Evolutionary conservation across 2,113 vertebrate species (phyloP).

Genomic region (Cavia porcellus): DNA sequence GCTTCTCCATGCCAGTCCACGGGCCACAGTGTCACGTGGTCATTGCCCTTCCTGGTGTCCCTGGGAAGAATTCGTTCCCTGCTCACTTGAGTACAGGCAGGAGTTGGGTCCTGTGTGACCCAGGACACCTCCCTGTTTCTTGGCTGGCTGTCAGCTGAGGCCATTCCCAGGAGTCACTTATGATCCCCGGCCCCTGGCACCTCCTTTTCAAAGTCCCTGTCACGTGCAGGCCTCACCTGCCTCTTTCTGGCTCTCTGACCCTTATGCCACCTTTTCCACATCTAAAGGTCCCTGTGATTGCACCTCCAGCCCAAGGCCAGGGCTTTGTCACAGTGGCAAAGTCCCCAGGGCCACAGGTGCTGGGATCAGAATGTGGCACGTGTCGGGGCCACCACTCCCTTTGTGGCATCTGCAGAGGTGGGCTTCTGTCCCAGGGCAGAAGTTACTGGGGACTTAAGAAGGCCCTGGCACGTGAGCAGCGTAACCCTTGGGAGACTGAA

Average conservation of each 20-base stretch:
- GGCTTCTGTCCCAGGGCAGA: neutral
- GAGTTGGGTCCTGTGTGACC: fast-evolving
- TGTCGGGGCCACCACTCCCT: neutral
- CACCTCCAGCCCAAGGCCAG: neutral
- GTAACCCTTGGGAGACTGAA: too few species aligned
- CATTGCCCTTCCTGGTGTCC: neutral
- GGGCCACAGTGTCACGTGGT: neutral
- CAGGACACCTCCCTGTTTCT: neutral
- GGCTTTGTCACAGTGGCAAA: neutral
- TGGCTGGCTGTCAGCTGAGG: fast-evolving
- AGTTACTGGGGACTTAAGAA: too few species aligned
- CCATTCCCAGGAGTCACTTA: too few species aligned
- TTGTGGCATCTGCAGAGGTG: neutral
- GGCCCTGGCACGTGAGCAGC: too few species aligned
- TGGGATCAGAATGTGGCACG: neutral
- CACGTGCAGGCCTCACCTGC: neutral
- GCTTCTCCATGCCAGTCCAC: neutral
- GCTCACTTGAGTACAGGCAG: too few species aligned
- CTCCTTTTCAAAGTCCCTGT: neutral
- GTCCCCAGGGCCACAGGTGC: neutral
- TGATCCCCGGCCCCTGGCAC: neutral
- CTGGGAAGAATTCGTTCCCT: fast-evolving
- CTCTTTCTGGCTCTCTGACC: neutral
- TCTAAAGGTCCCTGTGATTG: neutral
- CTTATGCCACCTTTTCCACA: too few species aligned